Evolutionary conservation across 92 coral and sea anemone species (phyloP).

Genomic region (Plumapathes pennacea): DNA sequence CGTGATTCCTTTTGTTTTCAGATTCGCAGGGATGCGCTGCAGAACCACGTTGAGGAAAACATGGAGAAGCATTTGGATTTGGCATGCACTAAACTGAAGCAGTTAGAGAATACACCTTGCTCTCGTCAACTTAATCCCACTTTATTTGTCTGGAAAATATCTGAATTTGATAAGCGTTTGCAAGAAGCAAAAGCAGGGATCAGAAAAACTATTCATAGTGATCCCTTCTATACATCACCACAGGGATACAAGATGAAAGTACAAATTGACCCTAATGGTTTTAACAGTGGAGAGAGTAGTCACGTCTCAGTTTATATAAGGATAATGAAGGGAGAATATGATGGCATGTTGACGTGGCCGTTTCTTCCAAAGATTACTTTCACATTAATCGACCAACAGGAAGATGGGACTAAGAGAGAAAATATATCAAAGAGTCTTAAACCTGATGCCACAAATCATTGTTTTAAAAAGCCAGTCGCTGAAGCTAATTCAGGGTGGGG

Average conservation of each 20-base stretch:
- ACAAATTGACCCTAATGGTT: slow-evolving; percentile 26
- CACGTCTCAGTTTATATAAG: slow-evolving; percentile 28
- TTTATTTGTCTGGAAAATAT: slow-evolving; percentile 36
- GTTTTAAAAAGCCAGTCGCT: slow-evolving; percentile 40
- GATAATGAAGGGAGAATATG: slow-evolving; percentile 46
- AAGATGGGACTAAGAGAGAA: slow-evolving; percentile 27
- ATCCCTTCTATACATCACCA: slow-evolving; percentile 16
- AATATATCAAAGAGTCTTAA: slow-evolving; percentile 23
- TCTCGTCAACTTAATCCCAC: too few species aligned
- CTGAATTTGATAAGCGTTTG: slow-evolving; percentile 16
- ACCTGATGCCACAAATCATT: slow-evolving; percentile 21
- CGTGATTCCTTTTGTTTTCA: background rate
- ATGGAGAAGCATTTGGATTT: slow-evolving; percentile 20
- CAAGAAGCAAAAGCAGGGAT: slow-evolving; percentile 9
- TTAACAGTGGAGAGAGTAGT: background rate
- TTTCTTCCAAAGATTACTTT: slow-evolving; percentile 39
- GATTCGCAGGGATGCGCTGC: slow-evolving; percentile 24
- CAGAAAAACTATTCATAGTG: slow-evolving; percentile 5
- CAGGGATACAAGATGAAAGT: slow-evolving; percentile 19
- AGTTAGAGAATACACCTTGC: slow-evolving; percentile 20
- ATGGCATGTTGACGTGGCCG: slow-evolving; percentile 54
- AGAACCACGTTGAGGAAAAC: slow-evolving; percentile 16
- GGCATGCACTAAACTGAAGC: slow-evolving; percentile 23
- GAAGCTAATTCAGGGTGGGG: slow-evolving; percentile 34
- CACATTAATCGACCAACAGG: slow-evolving; percentile 39